These are phyloP conservation scores for Cyclina sinensis DNA, from an alignment of 1,140 invertebrate species.

Conservation along the genomic window DNA sequence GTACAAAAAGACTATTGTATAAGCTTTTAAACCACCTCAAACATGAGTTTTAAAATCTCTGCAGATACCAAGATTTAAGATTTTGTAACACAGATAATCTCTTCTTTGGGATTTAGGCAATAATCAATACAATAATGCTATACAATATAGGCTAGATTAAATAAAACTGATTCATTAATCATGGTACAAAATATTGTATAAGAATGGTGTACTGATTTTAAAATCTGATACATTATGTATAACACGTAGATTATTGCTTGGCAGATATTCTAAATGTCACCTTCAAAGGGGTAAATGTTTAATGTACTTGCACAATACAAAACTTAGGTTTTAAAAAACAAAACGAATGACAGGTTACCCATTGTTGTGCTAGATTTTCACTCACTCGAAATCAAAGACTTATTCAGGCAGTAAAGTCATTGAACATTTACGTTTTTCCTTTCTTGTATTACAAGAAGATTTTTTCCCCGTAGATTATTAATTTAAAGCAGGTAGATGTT, in stretches of 20 bases:
- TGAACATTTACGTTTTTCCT: no score
- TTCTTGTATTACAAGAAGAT: no score
- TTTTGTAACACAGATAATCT: background rate
- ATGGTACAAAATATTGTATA: background rate
- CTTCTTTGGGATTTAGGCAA: background rate
- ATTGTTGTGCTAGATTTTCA: no score
- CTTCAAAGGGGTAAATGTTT: background rate
- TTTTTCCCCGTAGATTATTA: no score
- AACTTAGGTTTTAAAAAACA: no score
- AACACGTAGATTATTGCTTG: background rate
- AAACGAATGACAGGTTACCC: no score
- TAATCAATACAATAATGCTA: background rate
- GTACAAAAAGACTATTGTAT: background rate
- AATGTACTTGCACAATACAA: no score
- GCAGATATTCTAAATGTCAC: background rate
- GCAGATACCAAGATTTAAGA: background rate
- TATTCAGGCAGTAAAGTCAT: no score
- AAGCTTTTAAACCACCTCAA: background rate
- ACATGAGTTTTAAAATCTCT: background rate
- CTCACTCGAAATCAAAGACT: no score
- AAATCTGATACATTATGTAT: background rate
- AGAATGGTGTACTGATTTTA: no score
- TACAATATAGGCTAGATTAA: background rate
- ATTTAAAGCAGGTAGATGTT: no score
- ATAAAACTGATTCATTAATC: slow-evolving; percentile 12